phyloP scores from a whole-genome alignment of 2,113 vertebrate genomes.

The Zosterops lateralis region DNA sequence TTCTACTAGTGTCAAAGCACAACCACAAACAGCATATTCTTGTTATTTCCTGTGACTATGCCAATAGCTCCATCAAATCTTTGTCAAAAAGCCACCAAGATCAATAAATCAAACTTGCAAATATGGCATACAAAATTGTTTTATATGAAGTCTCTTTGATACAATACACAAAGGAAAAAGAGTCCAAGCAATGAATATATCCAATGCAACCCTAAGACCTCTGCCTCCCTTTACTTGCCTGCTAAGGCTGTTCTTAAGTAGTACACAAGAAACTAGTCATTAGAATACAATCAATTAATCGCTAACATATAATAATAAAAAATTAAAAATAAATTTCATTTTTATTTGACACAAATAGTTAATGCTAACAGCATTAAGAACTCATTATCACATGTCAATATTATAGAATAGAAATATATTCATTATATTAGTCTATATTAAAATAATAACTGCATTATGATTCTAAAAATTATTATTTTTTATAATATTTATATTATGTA shows the following conservation, averaged over 20 bases:
- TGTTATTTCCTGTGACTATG: not conserved
- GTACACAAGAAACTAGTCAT: not conserved
- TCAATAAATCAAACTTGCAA: not conserved
- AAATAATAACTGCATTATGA: not conserved
- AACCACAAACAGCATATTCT: not conserved
- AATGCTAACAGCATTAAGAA: not conserved
- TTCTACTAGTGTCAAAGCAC: not conserved
- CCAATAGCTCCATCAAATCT: not conserved
- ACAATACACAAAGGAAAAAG: not conserved
- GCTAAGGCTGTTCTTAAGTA: not conserved
- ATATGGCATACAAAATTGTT: not conserved
- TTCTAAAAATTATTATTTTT: not conserved
- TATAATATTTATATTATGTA: not conserved
- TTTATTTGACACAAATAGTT: not conserved
- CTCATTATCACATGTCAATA: not conserved
- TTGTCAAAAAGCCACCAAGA: not conserved
- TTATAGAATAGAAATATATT: not conserved
- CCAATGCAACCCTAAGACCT: not conserved
- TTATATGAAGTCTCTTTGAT: not conserved
- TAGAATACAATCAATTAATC: not conserved
- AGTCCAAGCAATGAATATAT: rapidly evolving
- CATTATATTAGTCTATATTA: not conserved
- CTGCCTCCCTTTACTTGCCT: not conserved
- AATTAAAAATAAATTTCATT: not conserved
- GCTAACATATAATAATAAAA: not conserved